Conservation (phyloP, 2,113 vertebrate species). For the Toxostoma redivivum region DNA sequence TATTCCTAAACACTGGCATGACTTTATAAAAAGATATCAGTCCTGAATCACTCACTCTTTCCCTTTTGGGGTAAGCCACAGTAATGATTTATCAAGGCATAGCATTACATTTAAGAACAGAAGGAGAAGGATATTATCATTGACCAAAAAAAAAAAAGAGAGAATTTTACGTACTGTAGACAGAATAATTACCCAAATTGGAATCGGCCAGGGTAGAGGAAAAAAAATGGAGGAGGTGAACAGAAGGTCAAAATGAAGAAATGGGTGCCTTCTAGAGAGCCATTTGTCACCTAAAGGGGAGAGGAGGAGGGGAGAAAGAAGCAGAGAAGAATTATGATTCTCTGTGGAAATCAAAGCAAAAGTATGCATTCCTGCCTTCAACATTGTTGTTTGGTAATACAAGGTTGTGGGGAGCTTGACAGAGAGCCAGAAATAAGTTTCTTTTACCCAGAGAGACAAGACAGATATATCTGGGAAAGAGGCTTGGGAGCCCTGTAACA, state of each 20-base stretch:
- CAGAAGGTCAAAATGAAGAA: conserved; percentile 61
- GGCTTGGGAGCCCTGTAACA: conserved; percentile 71
- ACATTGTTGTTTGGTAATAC: conserved; percentile 67
- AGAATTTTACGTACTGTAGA: conserved; percentile 52
- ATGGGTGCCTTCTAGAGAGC: conserved; percentile 59
- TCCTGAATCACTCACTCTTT: conserved; percentile 28
- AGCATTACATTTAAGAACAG: conserved; percentile 38
- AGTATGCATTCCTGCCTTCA: conserved; percentile 66
- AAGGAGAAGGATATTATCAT: conserved; percentile 43
- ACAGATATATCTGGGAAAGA: conserved; percentile 76
- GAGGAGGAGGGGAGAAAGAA: conserved; percentile 18
- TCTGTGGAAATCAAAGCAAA: conserved; percentile 70
- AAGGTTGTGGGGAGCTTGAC: conserved; percentile 73
- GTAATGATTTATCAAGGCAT: conserved; percentile 41
- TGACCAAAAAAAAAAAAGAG: conserved; percentile 51
- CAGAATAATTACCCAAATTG: conserved; percentile 67
- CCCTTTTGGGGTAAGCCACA: conserved; percentile 30
- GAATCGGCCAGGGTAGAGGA: conserved; percentile 14
- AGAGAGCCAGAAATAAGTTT: conserved; percentile 70
- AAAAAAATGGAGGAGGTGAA: conserved; percentile 61
- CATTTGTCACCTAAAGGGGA: conserved; percentile 64
- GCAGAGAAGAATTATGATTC: conserved; percentile 65
- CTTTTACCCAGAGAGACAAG: conserved; percentile 75
- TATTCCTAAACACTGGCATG: conserved; percentile 23
- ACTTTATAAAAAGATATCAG: conserved; percentile 42